Base-by-base conservation (phyloP, 2,113 vertebrate genomes). In the Sphaerodactylus townsendi region DNA sequence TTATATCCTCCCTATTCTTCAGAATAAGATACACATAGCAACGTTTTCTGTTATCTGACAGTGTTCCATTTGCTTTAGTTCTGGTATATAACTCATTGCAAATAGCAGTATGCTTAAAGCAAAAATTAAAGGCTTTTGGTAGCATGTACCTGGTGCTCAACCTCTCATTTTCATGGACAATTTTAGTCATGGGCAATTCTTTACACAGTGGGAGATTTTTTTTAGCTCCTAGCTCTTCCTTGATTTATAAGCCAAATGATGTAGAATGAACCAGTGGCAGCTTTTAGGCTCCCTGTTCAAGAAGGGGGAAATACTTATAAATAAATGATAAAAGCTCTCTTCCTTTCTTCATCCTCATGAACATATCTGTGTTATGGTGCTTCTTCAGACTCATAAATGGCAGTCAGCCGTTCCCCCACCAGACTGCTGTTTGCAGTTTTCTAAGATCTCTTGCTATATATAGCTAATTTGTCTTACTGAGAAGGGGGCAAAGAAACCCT, bases 391-490 rank as follows among this genome's bases (percentile, higher is more conserved):
- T 89, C 17, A 84, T 0, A 89, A 89, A 90, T 71, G 59, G 77
- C 90, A 85, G 30, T 87, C 53, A 72, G 50, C 83, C 84, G 81
- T 59, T 48, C 46, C 75, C 46, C 19, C 37, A 86, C 73, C 80
- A 92, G 70, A 87, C 88, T 92, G 89, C 73, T 91, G 89, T 87
- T 93, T 78, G 93, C 84, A 84, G 70, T 90, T 91, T 85, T 90
- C 88, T 89, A 85, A 59, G 75, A 88, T 93, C 77, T 89, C 90
- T 88, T 85, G 83, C 93, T 94, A 86, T 91, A 89, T 86, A 91
- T 85, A 95, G 88, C 53, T 64, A 88, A 87, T 92, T 90, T 90
- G 88, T 94, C 90, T 88, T 92, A 90, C 88, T 80, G 89, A 90
- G 73, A 78, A 86, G 87, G 81, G 78, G 66, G 83, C 87, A 74